Percentiles rank a stretch among this genome's conserved stretches.
phyloP scores from a whole-genome alignment of 2,113 vertebrate genomes.

The Pedetes capensis region DNA sequence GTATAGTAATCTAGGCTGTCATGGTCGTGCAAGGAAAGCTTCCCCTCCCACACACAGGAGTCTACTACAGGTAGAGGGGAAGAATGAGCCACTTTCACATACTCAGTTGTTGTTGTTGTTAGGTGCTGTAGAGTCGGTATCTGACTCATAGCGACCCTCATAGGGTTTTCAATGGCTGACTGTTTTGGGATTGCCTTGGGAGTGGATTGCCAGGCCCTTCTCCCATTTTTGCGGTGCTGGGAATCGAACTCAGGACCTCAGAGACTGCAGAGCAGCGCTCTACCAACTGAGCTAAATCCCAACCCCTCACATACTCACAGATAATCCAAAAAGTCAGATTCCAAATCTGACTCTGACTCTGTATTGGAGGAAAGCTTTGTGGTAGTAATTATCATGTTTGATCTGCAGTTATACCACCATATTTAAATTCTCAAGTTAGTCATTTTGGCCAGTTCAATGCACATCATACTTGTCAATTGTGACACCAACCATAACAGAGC shows the following conservation, averaged over 20 bases:
- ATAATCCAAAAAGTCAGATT: neutral
- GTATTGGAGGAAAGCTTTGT: neutral
- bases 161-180: no score
- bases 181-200: no score
- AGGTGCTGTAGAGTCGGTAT: no score
- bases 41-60: neutral
- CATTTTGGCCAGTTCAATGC: conserved; percentile 5
- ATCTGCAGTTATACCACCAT: neutral
- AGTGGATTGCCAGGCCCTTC: no score
- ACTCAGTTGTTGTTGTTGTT: no score
- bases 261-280: no score
- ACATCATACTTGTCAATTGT: neutral
- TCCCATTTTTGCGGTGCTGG: no score
- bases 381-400: conserved; percentile 40
- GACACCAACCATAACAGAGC: neutral
- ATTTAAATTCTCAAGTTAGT: conserved; percentile 40
- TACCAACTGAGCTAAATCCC: no score
- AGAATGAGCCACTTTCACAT: neutral
- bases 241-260: no score
- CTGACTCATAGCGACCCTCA: no score
- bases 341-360: neutral
- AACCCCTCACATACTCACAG: neutral
- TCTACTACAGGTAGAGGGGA: neutral
- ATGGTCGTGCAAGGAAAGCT: neutral
- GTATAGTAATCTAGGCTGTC: neutral